Conservation (phyloP, 2,113 vertebrate species). For the Paramormyrops kingsleyae region DNA sequence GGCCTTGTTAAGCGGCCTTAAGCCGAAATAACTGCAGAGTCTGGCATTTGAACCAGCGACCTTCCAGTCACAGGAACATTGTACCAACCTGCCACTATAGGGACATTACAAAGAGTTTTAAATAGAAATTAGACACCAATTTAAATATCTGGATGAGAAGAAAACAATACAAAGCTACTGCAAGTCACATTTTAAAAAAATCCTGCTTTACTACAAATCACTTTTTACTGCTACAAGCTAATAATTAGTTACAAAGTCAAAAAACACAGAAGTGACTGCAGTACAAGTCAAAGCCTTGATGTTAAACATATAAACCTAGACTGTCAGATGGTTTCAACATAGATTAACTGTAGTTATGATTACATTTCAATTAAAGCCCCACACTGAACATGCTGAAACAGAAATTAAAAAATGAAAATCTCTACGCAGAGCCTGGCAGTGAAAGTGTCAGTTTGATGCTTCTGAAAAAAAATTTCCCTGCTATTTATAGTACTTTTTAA, state of each 20-base stretch:
- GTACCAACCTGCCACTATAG: not conserved
- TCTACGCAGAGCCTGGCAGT: not conserved
- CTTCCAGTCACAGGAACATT: not conserved
- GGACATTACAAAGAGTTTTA: not conserved
- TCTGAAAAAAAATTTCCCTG: not conserved
- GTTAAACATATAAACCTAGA: not conserved
- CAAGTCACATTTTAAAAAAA: not conserved
- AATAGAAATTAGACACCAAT: not conserved
- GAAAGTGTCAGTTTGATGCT: not conserved
- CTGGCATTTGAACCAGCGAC: not conserved
- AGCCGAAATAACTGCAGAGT: not conserved
- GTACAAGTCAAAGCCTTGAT: not conserved
- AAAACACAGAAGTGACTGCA: not conserved
- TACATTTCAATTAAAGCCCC: not conserved
- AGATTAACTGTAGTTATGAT: not conserved
- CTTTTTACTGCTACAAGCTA: not conserved
- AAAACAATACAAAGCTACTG: not conserved
- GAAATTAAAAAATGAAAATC: not conserved
- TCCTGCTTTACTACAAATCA: not conserved
- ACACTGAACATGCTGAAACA: not conserved
- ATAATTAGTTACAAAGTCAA: too few relatives aligned
- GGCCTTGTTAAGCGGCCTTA: not conserved
- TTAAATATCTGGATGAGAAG: not conserved
- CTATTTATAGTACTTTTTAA: not conserved
- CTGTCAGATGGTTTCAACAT: not conserved